A percentile compares a stretch with the other conserved stretches of the same genome.
Conservation (phyloP, 2,797 vertebrate genomes). For the Chelon labrosus region DNA sequence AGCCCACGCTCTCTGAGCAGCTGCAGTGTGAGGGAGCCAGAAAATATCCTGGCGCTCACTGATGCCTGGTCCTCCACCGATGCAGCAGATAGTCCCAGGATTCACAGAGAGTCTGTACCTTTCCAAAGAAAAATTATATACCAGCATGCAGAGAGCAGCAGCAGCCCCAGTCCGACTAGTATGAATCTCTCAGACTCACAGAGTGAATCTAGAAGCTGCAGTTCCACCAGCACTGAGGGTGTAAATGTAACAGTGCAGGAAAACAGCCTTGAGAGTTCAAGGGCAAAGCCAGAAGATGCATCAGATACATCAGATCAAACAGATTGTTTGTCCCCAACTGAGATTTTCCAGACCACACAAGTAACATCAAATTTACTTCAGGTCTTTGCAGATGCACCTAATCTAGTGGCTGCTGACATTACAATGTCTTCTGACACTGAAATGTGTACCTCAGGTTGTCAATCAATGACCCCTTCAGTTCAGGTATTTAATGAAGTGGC, state of each 20-base stretch:
- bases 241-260: slow-evolving; percentile 57
- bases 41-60: slow-evolving; percentile 76
- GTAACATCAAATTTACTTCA: slow-evolving; percentile 35
- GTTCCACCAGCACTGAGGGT: slow-evolving; percentile 60
- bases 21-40: slow-evolving; percentile 73
- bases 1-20: slow-evolving; percentile 62
- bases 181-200: slow-evolving; percentile 62
- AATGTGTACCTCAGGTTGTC: slow-evolving; percentile 26
- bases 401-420: slow-evolving; percentile 15
- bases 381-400: slow-evolving; percentile 19
- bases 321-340: slow-evolving; percentile 19
- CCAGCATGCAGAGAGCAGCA: slow-evolving; percentile 60
- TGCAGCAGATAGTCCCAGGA: slow-evolving; percentile 77
- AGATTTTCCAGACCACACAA: slow-evolving; percentile 22
- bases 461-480: slow-evolving; percentile 18
- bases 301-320: slow-evolving; percentile 12
- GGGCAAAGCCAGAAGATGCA: slow-evolving; percentile 3
- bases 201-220: slow-evolving; percentile 45
- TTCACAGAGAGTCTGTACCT: slow-evolving; percentile 50
- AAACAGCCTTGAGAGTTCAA: slow-evolving; percentile 35
- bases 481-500: slow-evolving; percentile 9
- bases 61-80: slow-evolving; percentile 88
- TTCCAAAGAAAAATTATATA: slow-evolving; percentile 43
- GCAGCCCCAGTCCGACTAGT: slow-evolving; percentile 70
- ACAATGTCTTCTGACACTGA: slow-evolving; percentile 27